Evolutionary conservation across 2,797 vertebrate species (phyloP), one percentile per base, ranked within the genome.

Genomic region (Enteromius treurensis): DNA sequence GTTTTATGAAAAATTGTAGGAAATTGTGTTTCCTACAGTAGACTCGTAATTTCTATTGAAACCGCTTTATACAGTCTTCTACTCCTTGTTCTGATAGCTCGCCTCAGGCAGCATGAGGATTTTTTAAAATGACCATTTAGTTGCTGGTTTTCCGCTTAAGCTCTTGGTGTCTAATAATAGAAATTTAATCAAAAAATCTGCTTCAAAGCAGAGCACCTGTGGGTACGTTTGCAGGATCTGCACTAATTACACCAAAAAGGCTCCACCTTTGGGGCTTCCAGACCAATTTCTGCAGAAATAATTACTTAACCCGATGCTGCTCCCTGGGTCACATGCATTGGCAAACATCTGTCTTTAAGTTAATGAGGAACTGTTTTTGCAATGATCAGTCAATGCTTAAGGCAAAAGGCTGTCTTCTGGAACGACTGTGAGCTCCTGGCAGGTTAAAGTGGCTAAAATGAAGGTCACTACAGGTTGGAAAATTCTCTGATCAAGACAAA

Each of bases 301-400:
- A 87, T 89, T 69, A 83, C 82, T 88, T 77, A 80, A 83, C 76
- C 87, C 42, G 23, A 65, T 49, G 79, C 77, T 84, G 71, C 51
- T 64, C 82, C 45, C 49, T 64, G 51, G 84, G 84, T 89, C 88
- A 87, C 75, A 80, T 88, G 85, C 71, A 70, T 79, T 84, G 80
- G 85, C 79, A n/a, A 79, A 79, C 81, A 67, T 64, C 29, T 21
- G 80, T 81, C 37, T 82, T 76, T 67, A 47, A 86, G 88, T 89
- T 89, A 88, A 89, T 88, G 86, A 84, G 78, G 82, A 89, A 88
- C 86, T 77, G 65, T 82, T 84, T 71, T 49, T 68, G 34, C 55
- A 84, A 83, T 73, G 87, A 84, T 89, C 79, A 77, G 21, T 80
- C 64, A 55, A 60, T 5, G 84, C 85, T 89, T 67, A 19, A 79